Percentiles rank a stretch among this genome's conserved stretches.
phyloP scores from a whole-genome alignment of 1,140 invertebrate genomes.

The Holotrichia oblita region DNA sequence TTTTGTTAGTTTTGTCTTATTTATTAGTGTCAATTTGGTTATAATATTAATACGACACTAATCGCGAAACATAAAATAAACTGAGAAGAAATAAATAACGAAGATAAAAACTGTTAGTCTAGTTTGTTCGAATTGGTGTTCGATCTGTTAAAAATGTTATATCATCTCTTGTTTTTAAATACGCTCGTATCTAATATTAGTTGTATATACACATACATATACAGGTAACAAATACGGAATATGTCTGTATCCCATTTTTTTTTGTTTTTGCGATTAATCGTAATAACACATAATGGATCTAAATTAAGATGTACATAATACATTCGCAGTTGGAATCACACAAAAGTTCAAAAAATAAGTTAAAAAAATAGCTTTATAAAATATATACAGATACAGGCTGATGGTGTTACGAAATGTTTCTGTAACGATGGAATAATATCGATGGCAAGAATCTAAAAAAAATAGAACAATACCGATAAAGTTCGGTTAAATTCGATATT shows the following conservation, averaged over 20 bases:
- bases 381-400: constrained; percentile 32
- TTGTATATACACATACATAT: constrained; percentile 19
- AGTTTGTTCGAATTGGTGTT: constrained; percentile 3
- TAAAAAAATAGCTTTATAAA: constrained; percentile 22
- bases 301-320: constrained; percentile 14
- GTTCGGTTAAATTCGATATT: no score
- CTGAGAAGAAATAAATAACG: background rate
- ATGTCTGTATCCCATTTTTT: background rate
- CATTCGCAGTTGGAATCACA: constrained; percentile 13
- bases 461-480: no score
- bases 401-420: no score
- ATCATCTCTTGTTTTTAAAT: constrained; percentile 13
- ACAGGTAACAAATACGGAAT: constrained; percentile 12
- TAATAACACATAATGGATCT: constrained; percentile 13
- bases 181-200: constrained; percentile 16
- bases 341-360: background rate
- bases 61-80: background rate
- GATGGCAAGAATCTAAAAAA: no score
- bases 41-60: constrained; percentile 1
- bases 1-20: background rate
- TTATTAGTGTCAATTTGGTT: background rate
- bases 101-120: background rate
- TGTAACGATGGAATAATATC: no score
- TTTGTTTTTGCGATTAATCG: constrained; percentile 11
- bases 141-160: constrained; percentile 13